Base-by-base conservation (phyloP, 1,140 invertebrate genomes). In the Sesamia nonagrioides region DNA sequence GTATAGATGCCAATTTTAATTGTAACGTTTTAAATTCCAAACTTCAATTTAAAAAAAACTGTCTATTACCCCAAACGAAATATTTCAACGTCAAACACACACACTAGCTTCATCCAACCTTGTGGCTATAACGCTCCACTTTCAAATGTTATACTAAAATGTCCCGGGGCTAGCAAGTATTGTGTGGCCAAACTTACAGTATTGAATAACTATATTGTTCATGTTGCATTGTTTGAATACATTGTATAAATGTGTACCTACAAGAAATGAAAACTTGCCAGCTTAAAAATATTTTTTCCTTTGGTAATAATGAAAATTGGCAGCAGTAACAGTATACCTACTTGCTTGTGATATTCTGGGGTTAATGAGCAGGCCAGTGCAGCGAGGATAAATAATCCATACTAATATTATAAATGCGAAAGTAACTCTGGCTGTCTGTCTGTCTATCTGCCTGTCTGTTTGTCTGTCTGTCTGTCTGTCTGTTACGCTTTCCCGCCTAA, bases 191-290 rank as follows among this genome's bases (percentile, higher is more conserved):
- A 48, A 42, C 66, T 48, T 68, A 50, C 40, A 48, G 18, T 69
- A 69, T 69, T 69, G 66, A 69, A 69, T 69, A 33, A 69, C 66
- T 69, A 69, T 69, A 69, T 69, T 69, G 66, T 69, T 69, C 21
- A 6, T 33, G 66, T 69, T 69, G 66, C 42, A 69, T 69, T 69
- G 66, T 69, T 69, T 42, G 33, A 66, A 42, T 11, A 45, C 37
- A 66, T 66, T 66, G 9, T 37, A 21, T 61, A 37, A 63, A 35
- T 15, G 35, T 40, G n/a, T 8, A 40, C 27, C 27, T 27, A 27
- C 35, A 42, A 63, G 61, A 11, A 42, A 66, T 18, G 37, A 13
- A 66, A 66, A 45, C 11, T 42, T 11, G 37, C 35, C 35, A 66
- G 42, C 42, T 66, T 42, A 66, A 42, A 66, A 66, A 42, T 60